phyloP scores from a whole-genome alignment of 37 sponge, comb jelly and placozoan genomes.

The Agelas oroides region DNA sequence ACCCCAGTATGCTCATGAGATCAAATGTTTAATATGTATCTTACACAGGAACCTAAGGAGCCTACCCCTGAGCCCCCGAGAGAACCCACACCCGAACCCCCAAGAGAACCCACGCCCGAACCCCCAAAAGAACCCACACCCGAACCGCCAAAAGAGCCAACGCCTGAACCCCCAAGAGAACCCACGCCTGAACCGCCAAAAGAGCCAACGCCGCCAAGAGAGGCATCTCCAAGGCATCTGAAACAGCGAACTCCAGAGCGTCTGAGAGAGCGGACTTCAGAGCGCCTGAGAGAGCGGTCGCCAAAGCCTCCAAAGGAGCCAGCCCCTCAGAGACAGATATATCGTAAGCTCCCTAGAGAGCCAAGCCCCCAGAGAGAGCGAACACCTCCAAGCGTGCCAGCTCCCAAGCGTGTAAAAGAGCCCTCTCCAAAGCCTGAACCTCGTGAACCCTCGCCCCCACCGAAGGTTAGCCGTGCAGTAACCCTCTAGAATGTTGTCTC shows the following conservation, averaged over 20 bases:
- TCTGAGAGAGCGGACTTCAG: slow-evolving; percentile 19
- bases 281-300: slow-evolving; percentile 28
- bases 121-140: slow-evolving; percentile 35
- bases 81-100: slow-evolving; percentile 54
- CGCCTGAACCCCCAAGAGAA: slow-evolving; percentile 48
- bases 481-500: no score
- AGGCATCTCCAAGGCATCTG: slow-evolving; percentile 27
- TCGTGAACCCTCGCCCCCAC: slow-evolving; percentile 33
- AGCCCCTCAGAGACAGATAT: slow-evolving; percentile 8
- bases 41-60: slow-evolving; percentile 42
- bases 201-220: slow-evolving; percentile 25
- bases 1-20: no score
- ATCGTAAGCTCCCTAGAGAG: slow-evolving; percentile 27
- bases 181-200: slow-evolving; percentile 17
- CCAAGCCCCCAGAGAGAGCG: slow-evolving; percentile 6
- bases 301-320: slow-evolving; percentile 31
- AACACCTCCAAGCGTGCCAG: slow-evolving; percentile 32
- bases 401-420: slow-evolving; percentile 27
- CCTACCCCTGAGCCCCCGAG: slow-evolving; percentile 47
- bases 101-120: slow-evolving; percentile 16
- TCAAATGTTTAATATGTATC: neutral
- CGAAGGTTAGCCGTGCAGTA: no score
- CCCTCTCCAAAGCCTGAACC: slow-evolving; percentile 41
- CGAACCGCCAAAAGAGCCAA: slow-evolving; percentile 36
- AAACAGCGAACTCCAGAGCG: slow-evolving; percentile 8